Base-by-base conservation (phyloP, 2,888 invertebrate species). In the Pseudoips prasinana region DNA sequence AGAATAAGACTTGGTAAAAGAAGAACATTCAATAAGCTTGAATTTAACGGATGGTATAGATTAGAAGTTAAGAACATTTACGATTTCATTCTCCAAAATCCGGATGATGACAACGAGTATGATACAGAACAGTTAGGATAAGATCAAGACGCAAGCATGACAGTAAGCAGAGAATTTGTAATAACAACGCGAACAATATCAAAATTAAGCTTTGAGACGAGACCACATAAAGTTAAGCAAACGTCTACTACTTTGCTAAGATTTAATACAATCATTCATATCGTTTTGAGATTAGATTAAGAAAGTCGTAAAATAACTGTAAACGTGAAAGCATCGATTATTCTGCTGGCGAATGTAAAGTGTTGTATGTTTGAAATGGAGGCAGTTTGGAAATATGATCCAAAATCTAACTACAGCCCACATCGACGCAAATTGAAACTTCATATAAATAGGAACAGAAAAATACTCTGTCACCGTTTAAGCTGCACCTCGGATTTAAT, bases 381-480 rank as follows among this genome's bases (percentile, higher is more conserved):
- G n/a, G 38, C 52, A 39, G 8, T 33, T 43, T 32, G 36, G 43
- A 45, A 57, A 42, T 43, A 58, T 37, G 25, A 36, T 14, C 2
- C 45, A 41, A 58, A 54, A 51, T 54, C 66, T 68, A 72, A 53
- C 70, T 73, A 72, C 68, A 27, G 10, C 5, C 31, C 49, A 70
- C 69, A 61, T 54, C 34, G 56, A 62, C 46, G 48, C 40, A 61
- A 55, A 46, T 57, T 54, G 25, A 47, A 49, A 31, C 44, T 28
- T 35, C 27, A 29, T 25, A 20, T 36, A 45, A 48, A 38, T 36
- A 43, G 2, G 3, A 14, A 5, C 29, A 46, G 33, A 59, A 46
- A 32, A 39, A 42, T 51, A 44, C 14, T 3, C 14, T 33, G 50
- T 49, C 53, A 47, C 29, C 50, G 54, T 58, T 61, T 54, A 61